These are phyloP conservation scores for Rhinella marina DNA, from an alignment of 2,797 vertebrate species.

Conservation along the genomic window DNA sequence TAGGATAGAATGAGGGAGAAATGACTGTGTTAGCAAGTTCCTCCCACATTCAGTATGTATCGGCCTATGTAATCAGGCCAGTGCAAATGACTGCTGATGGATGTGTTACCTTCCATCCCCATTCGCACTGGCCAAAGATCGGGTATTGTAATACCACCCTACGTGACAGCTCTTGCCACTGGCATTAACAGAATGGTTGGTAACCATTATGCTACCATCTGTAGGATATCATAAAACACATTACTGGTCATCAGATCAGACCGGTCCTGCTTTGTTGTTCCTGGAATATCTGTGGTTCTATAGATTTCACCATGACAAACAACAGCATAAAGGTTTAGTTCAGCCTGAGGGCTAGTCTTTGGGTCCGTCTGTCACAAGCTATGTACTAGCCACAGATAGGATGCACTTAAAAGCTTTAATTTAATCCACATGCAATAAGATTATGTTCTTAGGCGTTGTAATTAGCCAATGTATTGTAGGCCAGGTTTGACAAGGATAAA, in stretches of 20 bases:
- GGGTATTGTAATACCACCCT: neutral
- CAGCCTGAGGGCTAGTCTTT: neutral
- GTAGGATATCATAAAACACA: neutral
- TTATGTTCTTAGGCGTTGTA: slow-evolving; percentile 6
- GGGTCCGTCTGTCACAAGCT: neutral
- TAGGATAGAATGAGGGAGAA: too few relatives aligned
- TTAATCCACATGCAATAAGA: slow-evolving; percentile 21
- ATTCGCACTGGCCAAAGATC: too few relatives aligned
- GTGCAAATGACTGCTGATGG: too few relatives aligned
- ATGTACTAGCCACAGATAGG: neutral
- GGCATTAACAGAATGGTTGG: neutral
- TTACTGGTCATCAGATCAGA: neutral
- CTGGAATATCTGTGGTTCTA: neutral
- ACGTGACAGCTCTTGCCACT: neutral
- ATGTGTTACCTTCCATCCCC: too few relatives aligned
- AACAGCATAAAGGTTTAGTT: neutral
- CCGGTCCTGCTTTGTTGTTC: neutral
- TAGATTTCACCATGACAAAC: neutral
- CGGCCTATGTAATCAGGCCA: too few relatives aligned
- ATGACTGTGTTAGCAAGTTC: too few relatives aligned
- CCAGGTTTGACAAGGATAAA: slow-evolving; percentile 11
- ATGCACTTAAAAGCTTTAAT: slow-evolving; percentile 19
- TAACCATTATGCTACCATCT: neutral
- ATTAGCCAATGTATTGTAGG: neutral
- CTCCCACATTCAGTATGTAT: too few relatives aligned